phyloP scores from a whole-genome alignment of 2,888 invertebrate genomes.

The Harpalus rufipes region DNA sequence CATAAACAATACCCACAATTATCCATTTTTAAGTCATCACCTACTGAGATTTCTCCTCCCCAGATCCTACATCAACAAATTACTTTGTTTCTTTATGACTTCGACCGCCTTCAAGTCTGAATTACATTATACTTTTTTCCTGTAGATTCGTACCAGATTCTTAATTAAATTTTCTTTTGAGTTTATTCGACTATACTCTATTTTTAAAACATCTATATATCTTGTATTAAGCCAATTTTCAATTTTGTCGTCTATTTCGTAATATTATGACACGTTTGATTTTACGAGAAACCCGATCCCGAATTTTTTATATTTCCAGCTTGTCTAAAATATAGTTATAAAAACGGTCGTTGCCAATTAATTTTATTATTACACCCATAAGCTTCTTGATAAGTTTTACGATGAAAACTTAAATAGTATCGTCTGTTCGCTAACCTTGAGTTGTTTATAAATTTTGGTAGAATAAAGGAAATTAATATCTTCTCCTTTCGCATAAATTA shows the following conservation, averaged over 20 bases:
- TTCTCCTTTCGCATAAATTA: constrained; percentile 25
- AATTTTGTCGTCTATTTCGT: constrained; percentile 55
- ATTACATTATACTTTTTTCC: too few species aligned
- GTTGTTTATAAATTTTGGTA: constrained; percentile 44
- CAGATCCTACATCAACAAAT: constrained; percentile 63
- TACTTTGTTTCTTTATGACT: constrained; percentile 65
- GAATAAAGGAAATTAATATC: constrained; percentile 52
- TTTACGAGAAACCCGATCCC: constrained; percentile 54
- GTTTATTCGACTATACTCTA: too few species aligned
- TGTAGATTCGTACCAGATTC: too few species aligned
- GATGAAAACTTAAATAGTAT: constrained; percentile 63
- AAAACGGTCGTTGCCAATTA: constrained; percentile 65
- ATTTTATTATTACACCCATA: constrained; percentile 65
- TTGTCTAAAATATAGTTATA: constrained; percentile 64
- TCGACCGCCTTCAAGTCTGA: constrained; percentile 32
- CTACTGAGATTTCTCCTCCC: constrained; percentile 40
- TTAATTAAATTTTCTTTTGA: too few species aligned
- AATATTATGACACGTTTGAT: not conserved
- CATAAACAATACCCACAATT: constrained; percentile 48
- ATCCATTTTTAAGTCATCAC: constrained; percentile 54
- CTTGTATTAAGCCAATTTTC: too few species aligned
- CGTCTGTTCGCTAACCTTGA: constrained; percentile 27
- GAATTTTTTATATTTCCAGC: constrained; percentile 57
- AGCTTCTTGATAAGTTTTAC: constrained; percentile 66
- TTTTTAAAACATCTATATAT: too few species aligned